Conservation (phyloP, 92 coral and sea anemone species). For the Palythoa heliodiscus region DNA sequence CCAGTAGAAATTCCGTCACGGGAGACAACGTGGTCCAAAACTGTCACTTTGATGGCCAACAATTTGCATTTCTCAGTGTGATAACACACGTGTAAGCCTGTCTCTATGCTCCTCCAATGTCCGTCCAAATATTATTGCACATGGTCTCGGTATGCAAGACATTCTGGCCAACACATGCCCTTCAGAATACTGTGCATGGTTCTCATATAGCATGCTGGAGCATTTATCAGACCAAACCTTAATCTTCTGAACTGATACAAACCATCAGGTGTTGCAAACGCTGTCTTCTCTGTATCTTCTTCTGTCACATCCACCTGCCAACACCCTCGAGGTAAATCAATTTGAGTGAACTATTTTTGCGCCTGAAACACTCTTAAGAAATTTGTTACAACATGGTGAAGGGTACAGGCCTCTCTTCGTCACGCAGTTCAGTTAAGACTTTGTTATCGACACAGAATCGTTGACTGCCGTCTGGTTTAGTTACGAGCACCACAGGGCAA, state of each 20-base stretch:
- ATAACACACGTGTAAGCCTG: constrained; percentile 42
- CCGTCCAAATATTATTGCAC: no score
- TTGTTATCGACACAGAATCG: no score
- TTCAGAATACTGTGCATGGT: no score
- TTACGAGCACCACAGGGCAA: no score
- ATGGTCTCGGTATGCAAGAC: constrained; percentile 54
- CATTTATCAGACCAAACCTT: no score
- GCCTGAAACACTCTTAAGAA: background rate
- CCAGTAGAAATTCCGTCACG: no score
- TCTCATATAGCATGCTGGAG: no score
- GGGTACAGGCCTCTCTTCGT: no score
- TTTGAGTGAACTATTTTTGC: background rate
- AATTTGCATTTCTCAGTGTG: constrained; percentile 56
- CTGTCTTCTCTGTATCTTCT: background rate
- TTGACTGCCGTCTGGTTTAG: no score
- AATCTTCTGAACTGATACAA: constrained; percentile 10
- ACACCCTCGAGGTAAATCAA: background rate
- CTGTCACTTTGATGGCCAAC: constrained; percentile 41
- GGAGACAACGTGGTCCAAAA: constrained; percentile 45
- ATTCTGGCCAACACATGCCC: constrained; percentile 50
- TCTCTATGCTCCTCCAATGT: no score
- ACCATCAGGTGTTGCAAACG: background rate
- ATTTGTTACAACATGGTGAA: no score
- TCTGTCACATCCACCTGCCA: constrained; percentile 15
- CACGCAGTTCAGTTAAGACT: no score